Evolutionary conservation across 2,113 vertebrate genomes (phyloP).

Genomic region (Tupaia tana): DNA sequence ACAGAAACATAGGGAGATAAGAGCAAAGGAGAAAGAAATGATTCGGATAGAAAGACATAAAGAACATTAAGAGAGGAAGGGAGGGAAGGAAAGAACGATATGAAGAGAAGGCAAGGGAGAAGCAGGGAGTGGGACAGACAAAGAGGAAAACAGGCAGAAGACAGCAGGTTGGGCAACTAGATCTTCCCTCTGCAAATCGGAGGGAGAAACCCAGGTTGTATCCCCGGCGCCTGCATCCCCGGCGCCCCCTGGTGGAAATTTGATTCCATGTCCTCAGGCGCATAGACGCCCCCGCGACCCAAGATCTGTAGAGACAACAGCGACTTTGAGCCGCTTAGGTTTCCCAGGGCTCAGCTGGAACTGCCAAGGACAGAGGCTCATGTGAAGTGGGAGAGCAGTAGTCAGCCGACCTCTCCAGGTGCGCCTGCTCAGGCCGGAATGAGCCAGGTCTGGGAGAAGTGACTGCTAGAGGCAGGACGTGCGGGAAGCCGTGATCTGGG

Average conservation of each 20-base stretch:
- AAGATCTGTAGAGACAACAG: too few relatives aligned
- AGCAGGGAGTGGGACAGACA: too few relatives aligned
- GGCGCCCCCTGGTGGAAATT: background rate
- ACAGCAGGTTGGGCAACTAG: background rate
- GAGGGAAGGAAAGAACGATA: fast-evolving
- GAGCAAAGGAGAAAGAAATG: background rate
- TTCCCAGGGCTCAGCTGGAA: too few relatives aligned
- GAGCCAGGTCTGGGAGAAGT: background rate
- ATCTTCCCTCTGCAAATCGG: too few relatives aligned
- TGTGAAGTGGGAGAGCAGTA: too few relatives aligned
- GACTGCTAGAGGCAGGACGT: background rate
- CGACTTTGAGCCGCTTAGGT: too few relatives aligned
- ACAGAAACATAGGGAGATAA: background rate
- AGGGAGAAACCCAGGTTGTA: too few relatives aligned
- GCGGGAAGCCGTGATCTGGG: background rate
- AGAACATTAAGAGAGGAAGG: fast-evolving
- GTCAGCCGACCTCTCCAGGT: background rate
- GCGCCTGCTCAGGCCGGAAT: too few relatives aligned
- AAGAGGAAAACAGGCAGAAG: fast-evolving
- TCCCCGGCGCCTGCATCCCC: background rate
- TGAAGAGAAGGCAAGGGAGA: fast-evolving
- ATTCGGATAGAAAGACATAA: background rate
- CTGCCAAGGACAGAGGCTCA: too few relatives aligned
- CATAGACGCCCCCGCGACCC: too few relatives aligned
- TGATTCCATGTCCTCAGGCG: too few relatives aligned